phyloP scores from a whole-genome alignment of 2,113 vertebrate species.

The Rallus limicola region DNA sequence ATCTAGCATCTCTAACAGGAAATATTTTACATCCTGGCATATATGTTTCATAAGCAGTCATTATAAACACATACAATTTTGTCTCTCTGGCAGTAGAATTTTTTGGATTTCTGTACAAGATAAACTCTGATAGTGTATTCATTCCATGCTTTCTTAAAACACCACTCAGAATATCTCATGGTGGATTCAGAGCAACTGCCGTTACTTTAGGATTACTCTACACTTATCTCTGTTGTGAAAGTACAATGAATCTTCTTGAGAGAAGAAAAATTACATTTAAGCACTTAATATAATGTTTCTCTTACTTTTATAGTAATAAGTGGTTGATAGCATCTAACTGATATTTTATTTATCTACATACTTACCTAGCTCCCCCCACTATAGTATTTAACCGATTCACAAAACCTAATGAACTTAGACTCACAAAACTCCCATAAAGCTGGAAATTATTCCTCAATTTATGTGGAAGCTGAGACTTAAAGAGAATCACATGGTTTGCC shows the following conservation, averaged over 20 bases:
- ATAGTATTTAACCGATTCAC: background rate
- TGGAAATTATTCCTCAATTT: background rate
- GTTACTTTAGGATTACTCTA: background rate
- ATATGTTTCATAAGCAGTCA: background rate
- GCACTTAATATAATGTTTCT: background rate
- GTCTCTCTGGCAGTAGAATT: background rate
- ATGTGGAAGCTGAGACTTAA: background rate
- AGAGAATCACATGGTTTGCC: background rate
- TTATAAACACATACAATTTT: background rate
- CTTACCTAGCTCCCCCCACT: background rate
- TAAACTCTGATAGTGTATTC: background rate
- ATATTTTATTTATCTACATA: background rate
- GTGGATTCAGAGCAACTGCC: background rate
- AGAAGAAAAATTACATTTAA: slow-evolving; percentile 13
- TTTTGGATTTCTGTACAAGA: background rate
- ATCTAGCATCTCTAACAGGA: background rate
- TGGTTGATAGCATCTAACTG: background rate
- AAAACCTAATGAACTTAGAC: background rate
- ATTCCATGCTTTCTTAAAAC: background rate
- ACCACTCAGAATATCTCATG: background rate
- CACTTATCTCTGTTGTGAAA: background rate
- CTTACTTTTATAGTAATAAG: slow-evolving; percentile 13
- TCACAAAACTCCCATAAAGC: background rate
- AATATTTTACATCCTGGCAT: background rate
- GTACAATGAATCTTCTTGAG: background rate